phyloP scores from a whole-genome alignment of 2,797 vertebrate genomes.

The Pangasius mekongensis region DNA sequence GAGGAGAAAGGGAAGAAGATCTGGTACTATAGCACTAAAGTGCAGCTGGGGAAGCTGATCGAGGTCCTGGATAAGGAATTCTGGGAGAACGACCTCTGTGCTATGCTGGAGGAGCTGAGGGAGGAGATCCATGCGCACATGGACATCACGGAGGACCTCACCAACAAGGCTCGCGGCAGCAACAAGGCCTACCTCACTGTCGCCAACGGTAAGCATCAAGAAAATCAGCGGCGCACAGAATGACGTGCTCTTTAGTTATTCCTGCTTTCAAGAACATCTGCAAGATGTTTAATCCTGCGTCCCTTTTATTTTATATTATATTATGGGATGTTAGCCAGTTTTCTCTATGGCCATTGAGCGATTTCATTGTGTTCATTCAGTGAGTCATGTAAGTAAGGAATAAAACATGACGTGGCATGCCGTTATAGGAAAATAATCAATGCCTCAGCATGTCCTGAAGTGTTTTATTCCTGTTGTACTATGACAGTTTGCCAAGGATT shows the following conservation, averaged over 20 bases:
- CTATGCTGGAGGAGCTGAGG: slow-evolving; percentile 88
- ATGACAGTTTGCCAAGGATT: neutral
- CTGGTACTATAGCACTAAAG: slow-evolving; percentile 96
- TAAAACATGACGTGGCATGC: neutral
- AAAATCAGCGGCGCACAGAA: neutral
- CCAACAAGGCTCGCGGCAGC: slow-evolving; percentile 91
- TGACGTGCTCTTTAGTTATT: neutral
- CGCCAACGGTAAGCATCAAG: slow-evolving; percentile 82
- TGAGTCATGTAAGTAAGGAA: neutral
- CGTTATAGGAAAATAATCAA: neutral
- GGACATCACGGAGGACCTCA: slow-evolving; percentile 95
- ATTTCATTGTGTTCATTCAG: neutral
- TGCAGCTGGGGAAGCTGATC: slow-evolving; percentile 88
- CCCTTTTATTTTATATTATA: neutral
- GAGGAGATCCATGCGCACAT: slow-evolving; percentile 93
- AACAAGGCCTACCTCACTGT: slow-evolving; percentile 91
- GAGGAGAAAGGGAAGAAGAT: slow-evolving; percentile 87
- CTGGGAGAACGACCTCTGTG: slow-evolving; percentile 92
- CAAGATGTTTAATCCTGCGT: neutral
- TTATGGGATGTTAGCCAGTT: neutral
- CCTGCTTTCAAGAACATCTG: neutral
- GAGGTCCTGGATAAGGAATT: slow-evolving; percentile 88
- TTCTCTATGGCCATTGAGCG: no score
- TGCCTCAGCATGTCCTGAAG: neutral
- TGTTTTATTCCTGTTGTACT: neutral